phyloP scores from a whole-genome alignment of 1,140 invertebrate species.

The Drosophila ambigua region DNA sequence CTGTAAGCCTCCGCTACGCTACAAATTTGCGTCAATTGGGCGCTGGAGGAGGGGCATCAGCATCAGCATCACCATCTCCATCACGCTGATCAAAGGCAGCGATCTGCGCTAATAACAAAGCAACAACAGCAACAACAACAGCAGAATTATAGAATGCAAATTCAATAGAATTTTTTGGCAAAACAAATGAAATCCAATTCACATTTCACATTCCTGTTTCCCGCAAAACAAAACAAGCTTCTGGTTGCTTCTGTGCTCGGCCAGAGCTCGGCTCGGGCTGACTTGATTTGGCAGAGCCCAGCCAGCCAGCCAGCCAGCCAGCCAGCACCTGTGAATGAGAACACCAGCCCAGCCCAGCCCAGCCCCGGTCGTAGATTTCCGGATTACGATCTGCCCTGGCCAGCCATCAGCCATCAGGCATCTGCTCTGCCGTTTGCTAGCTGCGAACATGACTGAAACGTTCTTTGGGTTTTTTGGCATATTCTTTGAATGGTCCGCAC shows the following conservation, averaged over 20 bases:
- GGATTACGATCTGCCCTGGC: conserved; percentile 45
- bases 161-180: conserved; percentile 37
- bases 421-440: not conserved
- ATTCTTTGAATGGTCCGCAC: conserved; percentile 65
- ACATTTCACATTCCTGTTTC: conserved; percentile 62
- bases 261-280: not conserved
- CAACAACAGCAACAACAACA: no score
- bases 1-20: not conserved
- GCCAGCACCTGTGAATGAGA: conserved; percentile 62
- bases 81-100: conserved; percentile 40
- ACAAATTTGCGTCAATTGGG: conserved; percentile 66
- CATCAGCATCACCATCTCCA: no score
- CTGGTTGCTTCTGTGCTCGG: not conserved
- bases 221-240: conserved; percentile 51
- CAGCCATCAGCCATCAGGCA: not conserved
- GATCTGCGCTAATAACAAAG: conserved; percentile 24
- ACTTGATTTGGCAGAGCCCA: conserved; percentile 15
- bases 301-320: no score
- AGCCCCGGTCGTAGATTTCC: conserved; percentile 69
- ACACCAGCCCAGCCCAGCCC: no score
- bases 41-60: no score
- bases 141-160: conserved; percentile 63
- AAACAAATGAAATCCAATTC: conserved; percentile 56
- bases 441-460: conserved; percentile 58
- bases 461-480: conserved; percentile 68